phyloP scores from a whole-genome alignment of 2,797 vertebrate species.

The Pangasius krempfi region DNA sequence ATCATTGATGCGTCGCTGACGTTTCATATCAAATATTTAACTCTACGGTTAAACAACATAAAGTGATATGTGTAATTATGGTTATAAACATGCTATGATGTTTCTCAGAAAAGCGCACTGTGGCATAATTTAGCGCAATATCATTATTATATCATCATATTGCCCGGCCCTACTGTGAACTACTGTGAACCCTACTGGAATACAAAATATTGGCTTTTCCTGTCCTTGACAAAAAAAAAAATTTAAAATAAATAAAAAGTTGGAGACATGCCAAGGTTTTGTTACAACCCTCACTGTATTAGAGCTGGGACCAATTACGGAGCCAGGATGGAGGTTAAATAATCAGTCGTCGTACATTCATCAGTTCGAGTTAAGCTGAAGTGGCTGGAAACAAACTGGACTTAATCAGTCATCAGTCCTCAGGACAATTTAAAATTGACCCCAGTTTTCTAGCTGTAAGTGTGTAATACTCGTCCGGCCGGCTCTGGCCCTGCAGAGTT shows the following conservation, averaged over 20 bases:
- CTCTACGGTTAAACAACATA: not conserved
- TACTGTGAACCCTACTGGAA: no score
- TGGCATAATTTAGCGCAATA: not conserved
- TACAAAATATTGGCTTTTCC: not conserved
- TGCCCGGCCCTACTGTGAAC: not conserved
- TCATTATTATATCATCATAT: not conserved
- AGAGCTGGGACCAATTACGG: not conserved
- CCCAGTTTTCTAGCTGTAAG: not conserved
- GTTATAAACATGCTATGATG: not conserved
- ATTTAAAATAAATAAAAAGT: not conserved
- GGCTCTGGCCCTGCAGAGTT: not conserved
- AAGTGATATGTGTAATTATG: not conserved
- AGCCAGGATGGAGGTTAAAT: not conserved
- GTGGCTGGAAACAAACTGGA: not conserved
- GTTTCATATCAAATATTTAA: not conserved
- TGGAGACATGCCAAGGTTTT: not conserved
- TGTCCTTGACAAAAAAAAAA: not conserved
- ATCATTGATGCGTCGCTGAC: not conserved
- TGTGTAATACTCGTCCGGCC: not conserved
- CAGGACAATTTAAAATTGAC: not conserved
- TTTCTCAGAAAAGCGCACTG: not conserved
- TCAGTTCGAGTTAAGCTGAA: not conserved
- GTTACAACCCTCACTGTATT: not conserved
- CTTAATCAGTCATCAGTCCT: slow-evolving; percentile 6
- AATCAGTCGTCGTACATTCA: not conserved